Conservation (phyloP, 2,113 vertebrate genomes). For the Dissostichus mawsoni region DNA sequence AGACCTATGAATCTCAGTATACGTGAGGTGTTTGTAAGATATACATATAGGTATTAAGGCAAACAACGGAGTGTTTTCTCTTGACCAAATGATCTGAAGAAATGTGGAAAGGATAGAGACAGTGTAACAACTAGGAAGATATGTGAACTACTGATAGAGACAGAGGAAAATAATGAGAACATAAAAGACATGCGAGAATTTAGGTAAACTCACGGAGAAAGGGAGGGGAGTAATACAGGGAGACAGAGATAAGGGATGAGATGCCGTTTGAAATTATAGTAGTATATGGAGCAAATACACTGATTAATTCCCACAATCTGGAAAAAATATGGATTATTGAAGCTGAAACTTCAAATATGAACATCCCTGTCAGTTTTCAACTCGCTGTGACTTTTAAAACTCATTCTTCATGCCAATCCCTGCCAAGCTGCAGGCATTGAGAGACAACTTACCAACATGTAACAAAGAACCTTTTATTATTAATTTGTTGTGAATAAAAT, state of each 20-base stretch:
- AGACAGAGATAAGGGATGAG: not conserved
- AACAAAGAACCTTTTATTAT: slow-evolving; percentile 14
- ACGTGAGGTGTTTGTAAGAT: not conserved
- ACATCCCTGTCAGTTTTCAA: slow-evolving; percentile 4
- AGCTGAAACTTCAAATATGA: not conserved
- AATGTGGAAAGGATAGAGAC: not conserved
- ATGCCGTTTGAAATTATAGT: not conserved
- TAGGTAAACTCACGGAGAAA: not conserved
- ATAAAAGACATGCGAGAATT: not conserved
- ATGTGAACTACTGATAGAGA: not conserved
- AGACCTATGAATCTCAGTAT: too few relatives aligned
- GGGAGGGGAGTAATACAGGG: not conserved
- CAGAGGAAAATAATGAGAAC: not conserved
- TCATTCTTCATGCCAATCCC: slow-evolving; percentile 1
- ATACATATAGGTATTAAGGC: not conserved
- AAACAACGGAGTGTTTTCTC: not conserved
- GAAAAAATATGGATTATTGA: not conserved
- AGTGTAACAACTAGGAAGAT: not conserved
- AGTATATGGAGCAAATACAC: not conserved
- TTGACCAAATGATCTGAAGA: not conserved
- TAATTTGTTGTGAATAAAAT: slow-evolving; percentile 27
- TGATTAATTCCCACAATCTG: not conserved
- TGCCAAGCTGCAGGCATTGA: not conserved
- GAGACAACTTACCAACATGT: slow-evolving; percentile 15
- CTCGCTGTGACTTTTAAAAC: not conserved